Percentiles rank a stretch among this genome's conserved stretches.
These are phyloP conservation scores for Homalodisca vitripennis DNA, from an alignment of 1,140 invertebrate species.

Conservation along the genomic window DNA sequence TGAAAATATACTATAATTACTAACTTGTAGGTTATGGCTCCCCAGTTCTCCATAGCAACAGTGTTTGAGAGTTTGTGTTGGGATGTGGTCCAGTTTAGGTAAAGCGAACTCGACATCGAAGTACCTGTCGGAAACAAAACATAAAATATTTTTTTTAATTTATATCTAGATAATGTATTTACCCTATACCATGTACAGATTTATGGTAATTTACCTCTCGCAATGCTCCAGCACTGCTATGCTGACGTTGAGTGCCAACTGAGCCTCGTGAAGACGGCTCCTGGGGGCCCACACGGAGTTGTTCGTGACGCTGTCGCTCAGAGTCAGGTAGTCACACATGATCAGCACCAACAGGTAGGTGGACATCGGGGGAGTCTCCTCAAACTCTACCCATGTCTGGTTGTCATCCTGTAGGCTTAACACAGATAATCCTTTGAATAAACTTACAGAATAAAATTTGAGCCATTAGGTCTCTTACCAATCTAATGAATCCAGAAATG, in stretches of 20 bases:
- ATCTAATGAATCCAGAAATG: too few species aligned
- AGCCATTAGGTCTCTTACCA: too few species aligned
- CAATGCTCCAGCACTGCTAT: neutral
- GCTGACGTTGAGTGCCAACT: conserved; percentile 8
- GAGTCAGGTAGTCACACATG: neutral
- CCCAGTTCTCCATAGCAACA: conserved; percentile 19
- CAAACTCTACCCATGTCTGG: conserved; percentile 10
- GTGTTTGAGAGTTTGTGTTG: neutral
- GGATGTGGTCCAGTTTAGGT: conserved; percentile 15
- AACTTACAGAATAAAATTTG: too few species aligned
- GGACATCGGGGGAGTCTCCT: conserved; percentile 3
- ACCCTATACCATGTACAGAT: neutral
- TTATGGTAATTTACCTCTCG: neutral
- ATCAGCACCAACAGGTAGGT: conserved; percentile 3
- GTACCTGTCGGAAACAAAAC: neutral
- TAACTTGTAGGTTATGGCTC: conserved; percentile 22
- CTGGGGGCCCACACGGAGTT: neutral
- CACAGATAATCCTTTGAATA: too few species aligned
- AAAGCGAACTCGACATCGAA: neutral
- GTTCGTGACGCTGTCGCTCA: neutral
- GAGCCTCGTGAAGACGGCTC: neutral
- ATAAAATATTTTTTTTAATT: too few species aligned
- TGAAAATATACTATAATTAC: too few species aligned
- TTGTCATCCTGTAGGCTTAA: neutral
- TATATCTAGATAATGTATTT: neutral